Evolutionary conservation across 2,797 vertebrate genomes (phyloP).

Genomic region (Aselliscus stoliczkanus): DNA sequence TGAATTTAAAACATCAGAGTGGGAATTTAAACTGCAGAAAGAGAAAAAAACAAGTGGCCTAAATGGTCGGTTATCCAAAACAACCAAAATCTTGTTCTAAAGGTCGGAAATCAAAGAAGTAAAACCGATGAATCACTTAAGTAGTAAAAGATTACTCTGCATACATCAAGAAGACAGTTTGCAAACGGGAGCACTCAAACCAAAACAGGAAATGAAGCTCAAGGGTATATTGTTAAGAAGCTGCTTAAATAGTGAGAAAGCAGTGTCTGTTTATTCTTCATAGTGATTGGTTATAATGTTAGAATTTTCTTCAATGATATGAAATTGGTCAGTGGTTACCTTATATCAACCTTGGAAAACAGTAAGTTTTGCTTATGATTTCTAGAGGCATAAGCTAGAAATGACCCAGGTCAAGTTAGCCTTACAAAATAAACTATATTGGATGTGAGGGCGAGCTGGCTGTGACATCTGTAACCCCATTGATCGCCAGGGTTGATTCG

Average conservation of each 20-base stretch:
- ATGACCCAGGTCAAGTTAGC: background rate
- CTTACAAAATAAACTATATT: background rate
- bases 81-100: background rate
- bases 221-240: background rate
- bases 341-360: background rate
- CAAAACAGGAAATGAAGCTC: background rate
- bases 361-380: background rate
- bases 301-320: background rate
- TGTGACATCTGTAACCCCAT: no score
- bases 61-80: background rate
- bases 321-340: background rate
- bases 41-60: background rate
- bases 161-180: background rate
- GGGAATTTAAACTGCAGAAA: background rate
- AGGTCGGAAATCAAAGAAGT: background rate
- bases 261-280: background rate
- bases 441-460: no score
- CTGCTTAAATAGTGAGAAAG: background rate
- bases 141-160: background rate
- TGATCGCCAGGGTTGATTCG: no score
- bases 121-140: background rate
- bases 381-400: background rate
- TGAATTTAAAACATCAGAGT: background rate
- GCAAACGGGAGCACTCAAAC: background rate
- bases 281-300: background rate